These are phyloP conservation scores for Ochlodes sylvanus DNA, from an alignment of 2,888 invertebrate species.

Conservation along the genomic window DNA sequence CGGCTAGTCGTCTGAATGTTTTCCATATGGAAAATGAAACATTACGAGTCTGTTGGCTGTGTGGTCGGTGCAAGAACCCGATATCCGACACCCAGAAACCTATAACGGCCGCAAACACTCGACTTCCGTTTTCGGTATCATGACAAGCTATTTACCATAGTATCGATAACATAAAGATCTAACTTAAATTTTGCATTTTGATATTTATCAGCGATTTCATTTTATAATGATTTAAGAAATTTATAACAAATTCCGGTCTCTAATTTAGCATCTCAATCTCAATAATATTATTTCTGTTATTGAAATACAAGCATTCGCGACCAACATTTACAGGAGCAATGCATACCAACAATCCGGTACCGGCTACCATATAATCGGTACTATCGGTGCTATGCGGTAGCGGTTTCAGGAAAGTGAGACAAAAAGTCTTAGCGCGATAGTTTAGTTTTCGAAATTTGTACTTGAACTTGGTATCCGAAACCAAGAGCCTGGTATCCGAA, in stretches of 20 bases:
- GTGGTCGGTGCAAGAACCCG: neutral
- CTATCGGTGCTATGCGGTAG: neutral
- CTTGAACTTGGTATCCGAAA: neutral
- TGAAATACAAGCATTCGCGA: neutral
- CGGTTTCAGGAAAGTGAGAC: neutral
- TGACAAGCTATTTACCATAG: no score
- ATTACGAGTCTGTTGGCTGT: no score
- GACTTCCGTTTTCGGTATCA: neutral
- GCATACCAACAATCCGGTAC: neutral
- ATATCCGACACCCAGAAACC: neutral
- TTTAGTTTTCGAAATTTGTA: neutral
- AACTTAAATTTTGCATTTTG: no score
- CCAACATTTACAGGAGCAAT: neutral
- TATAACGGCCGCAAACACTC: neutral
- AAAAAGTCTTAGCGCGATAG: neutral
- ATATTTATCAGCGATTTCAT: no score
- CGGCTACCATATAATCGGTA: neutral
- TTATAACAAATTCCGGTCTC: no score
- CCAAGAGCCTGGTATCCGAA: constrained; percentile 17
- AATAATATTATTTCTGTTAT: no score
- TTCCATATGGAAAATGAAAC: no score
- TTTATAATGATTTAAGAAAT: no score
- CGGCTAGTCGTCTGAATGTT: no score
- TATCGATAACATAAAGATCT: no score
- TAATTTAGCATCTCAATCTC: no score